Conservation (phyloP, 2,113 vertebrate species). For the Limnothrissa miodon region DNA sequence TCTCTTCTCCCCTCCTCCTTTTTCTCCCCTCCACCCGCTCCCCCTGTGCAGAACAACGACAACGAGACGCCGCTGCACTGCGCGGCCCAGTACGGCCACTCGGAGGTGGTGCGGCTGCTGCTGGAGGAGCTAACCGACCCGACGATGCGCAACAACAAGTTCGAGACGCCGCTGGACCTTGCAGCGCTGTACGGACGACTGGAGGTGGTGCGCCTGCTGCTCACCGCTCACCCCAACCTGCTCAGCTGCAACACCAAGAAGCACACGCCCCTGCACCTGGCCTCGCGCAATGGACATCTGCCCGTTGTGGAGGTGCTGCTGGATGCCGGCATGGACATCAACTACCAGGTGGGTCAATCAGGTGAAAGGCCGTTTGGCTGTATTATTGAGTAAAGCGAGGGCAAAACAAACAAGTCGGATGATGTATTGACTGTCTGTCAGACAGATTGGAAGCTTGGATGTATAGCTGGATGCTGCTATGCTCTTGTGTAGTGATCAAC, state of each 20-base stretch:
- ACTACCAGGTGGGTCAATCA: slow-evolving; percentile 79
- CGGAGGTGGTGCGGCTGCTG: slow-evolving; percentile 90
- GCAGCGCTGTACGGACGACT: slow-evolving; percentile 91
- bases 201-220: slow-evolving; percentile 90
- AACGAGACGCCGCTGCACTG: slow-evolving; percentile 93
- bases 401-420: not conserved
- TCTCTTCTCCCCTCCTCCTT: not conserved
- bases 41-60: slow-evolving; percentile 97
- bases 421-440: not conserved
- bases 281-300: slow-evolving; percentile 93
- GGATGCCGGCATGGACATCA: slow-evolving; percentile 93
- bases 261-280: slow-evolving; percentile 93
- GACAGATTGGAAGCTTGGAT: not conserved
- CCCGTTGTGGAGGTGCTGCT: slow-evolving; percentile 85
- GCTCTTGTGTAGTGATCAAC: slow-evolving; percentile 96
- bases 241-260: slow-evolving; percentile 73
- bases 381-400: too few relatives aligned
- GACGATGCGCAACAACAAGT: slow-evolving; percentile 89
- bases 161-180: slow-evolving; percentile 91
- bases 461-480: slow-evolving; percentile 77
- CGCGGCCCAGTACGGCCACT: slow-evolving; percentile 93
- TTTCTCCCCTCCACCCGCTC: too few relatives aligned
- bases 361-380: not conserved
- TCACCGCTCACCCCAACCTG: slow-evolving; percentile 89
- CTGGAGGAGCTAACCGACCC: slow-evolving; percentile 93